Conservation (phyloP, 2,113 vertebrate genomes). For the Colaptes auratus region DNA sequence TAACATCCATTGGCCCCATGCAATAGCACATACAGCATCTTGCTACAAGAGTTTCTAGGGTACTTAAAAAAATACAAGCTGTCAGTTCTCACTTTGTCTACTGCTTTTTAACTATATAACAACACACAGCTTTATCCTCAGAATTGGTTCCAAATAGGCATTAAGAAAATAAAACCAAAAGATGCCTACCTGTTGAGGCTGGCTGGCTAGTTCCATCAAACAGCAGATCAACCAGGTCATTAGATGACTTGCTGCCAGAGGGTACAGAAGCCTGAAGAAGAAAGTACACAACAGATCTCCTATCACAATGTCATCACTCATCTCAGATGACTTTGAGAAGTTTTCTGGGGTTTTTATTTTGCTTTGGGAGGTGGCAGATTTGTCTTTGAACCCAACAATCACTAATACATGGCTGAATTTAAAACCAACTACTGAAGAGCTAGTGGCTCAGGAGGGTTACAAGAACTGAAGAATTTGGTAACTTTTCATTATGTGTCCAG, state of each 20-base stretch:
- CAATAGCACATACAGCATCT: not conserved
- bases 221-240: constrained; percentile 86
- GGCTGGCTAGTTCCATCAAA: constrained; percentile 84
- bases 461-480: not conserved
- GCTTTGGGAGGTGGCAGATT: not conserved
- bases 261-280: constrained; percentile 74
- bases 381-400: not conserved
- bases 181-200: constrained; percentile 74
- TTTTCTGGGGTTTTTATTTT: not conserved
- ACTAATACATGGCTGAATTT: not conserved
- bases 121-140: not conserved
- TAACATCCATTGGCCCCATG: constrained; percentile 21
- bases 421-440: not conserved
- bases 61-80: too few relatives aligned
- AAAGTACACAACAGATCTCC: not conserved
- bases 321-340: not conserved
- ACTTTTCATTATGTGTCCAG: not conserved
- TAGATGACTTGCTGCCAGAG: constrained; percentile 79
- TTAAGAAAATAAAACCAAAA: not conserved
- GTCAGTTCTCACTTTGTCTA: not conserved
- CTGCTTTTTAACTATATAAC: not conserved
- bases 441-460: not conserved
- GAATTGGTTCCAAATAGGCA: not conserved
- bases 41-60: not conserved
- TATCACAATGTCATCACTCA: not conserved